phyloP scores from a whole-genome alignment of 2,888 invertebrate species.

The Tachina grossa region DNA sequence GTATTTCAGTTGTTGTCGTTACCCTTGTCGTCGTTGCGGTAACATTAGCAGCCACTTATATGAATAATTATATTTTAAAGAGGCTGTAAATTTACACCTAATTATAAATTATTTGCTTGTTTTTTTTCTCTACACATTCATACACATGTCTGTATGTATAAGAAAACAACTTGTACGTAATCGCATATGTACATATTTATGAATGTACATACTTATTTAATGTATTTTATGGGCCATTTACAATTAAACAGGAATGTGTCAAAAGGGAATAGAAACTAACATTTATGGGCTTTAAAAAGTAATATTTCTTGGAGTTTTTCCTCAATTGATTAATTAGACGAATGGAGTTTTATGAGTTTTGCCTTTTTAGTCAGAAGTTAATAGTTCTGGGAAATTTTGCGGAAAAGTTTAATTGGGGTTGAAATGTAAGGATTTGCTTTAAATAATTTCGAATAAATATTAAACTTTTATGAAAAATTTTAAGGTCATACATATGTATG shows the following conservation, averaged over 20 bases:
- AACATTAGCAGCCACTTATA: constrained; percentile 72
- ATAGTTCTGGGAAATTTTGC: constrained; percentile 61
- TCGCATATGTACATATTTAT: constrained; percentile 7
- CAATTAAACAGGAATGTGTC: constrained; percentile 43
- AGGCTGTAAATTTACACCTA: constrained; percentile 77
- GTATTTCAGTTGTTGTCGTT: constrained; percentile 36
- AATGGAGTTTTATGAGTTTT: constrained; percentile 43
- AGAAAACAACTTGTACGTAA: constrained; percentile 25
- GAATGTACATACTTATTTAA: neutral
- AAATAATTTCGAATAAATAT: neutral
- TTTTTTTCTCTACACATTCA: neutral
- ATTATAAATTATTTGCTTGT: constrained; percentile 75
- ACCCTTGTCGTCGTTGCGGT: constrained; percentile 56
- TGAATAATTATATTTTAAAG: constrained; percentile 78
- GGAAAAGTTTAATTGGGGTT: neutral
- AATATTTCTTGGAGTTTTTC: constrained; percentile 4
- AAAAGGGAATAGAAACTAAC: constrained; percentile 28
- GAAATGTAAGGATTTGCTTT: neutral
- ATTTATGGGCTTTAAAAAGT: constrained; percentile 23
- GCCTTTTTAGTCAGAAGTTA: constrained; percentile 8
- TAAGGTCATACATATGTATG: too few relatives aligned
- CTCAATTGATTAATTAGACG: constrained; percentile 53
- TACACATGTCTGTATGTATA: neutral
- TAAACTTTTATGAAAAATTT: too few relatives aligned
- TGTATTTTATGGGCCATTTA: constrained; percentile 60